A percentile compares a stretch with the other conserved stretches of the same genome.
Evolutionary conservation across 1,140 invertebrate species (phyloP).

Genomic region (Papilio machaon): DNA sequence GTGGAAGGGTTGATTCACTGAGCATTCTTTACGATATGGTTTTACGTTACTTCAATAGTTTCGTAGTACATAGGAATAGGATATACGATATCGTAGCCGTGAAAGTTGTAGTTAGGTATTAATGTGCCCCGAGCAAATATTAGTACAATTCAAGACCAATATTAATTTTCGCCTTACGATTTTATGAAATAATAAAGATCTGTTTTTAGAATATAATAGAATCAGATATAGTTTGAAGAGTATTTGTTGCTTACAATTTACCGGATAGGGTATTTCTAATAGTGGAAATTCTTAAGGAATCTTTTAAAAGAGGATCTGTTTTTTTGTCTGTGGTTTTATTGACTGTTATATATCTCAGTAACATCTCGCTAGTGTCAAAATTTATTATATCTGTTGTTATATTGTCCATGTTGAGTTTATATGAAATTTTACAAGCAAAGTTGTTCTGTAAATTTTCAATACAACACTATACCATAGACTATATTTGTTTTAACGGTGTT

Average conservation of each 20-base stretch:
- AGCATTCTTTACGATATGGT: slow-evolving; percentile 11
- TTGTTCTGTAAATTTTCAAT: neutral
- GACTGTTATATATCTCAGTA: neutral
- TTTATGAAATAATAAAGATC: neutral
- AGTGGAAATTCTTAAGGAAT: neutral
- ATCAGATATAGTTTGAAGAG: neutral
- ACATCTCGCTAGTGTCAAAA: slow-evolving; percentile 15
- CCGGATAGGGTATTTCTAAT: neutral
- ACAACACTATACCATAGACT: slow-evolving; percentile 6
- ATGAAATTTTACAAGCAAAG: slow-evolving; percentile 22
- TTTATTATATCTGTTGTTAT: slow-evolving; percentile 13
- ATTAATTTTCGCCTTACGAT: slow-evolving; percentile 8
- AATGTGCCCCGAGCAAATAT: neutral
- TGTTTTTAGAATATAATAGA: neutral
- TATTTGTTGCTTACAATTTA: neutral
- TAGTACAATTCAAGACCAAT: slow-evolving; percentile 17
- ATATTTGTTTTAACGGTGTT: slow-evolving; percentile 26
- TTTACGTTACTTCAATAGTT: slow-evolving; percentile 23
- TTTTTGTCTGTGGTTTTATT: slow-evolving; percentile 7
- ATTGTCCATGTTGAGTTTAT: slow-evolving; percentile 20
- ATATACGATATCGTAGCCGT: slow-evolving; percentile 36
- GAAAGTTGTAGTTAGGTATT: slow-evolving; percentile 13
- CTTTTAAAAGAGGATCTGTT: neutral
- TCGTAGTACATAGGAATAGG: slow-evolving; percentile 35
- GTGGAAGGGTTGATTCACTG: neutral